Base-by-base conservation (phyloP, 2,797 vertebrate species). In the Hippocampus kuda region DNA sequence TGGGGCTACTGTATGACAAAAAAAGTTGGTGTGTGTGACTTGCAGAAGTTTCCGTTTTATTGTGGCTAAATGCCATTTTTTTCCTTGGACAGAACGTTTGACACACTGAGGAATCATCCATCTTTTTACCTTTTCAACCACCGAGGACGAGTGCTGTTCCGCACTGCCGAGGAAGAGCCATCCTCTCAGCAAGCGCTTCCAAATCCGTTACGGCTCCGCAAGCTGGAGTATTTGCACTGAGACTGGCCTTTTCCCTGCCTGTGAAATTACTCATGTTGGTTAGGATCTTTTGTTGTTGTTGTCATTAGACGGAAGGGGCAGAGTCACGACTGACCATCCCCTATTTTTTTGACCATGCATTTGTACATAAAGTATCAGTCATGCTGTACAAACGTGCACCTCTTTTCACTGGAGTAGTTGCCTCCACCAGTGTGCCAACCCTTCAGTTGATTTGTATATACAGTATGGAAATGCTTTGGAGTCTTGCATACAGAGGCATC, bases 71-170 rank as follows among this genome's bases (percentile, higher is more conserved):
- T 22, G 20, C 11, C n/a, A 1, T 44, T 2, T 20, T 24, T 30
- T 4, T 48, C 20, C 12, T 9, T 20, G 22, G 13, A 34, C 92
- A 99, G 95, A 90, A 96, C 95, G 1, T 99, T 98, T 84, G 96
- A 98, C 83, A 97, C 94, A 0, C 91, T 99, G 92, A 94, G 94
- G 89, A 99, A 99, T 90, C 97, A 98, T 72, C 97, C 95, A 0
- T 99, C 96, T 68, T 99, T 99, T 89, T 98, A 98, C 86, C 91
- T 98, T 81, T 99, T 99, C 92, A 98, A 98, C 79, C 97, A 99
- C 85, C 92, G 95, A 71, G 97, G 96, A 70, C 89, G 94, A 83
- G 90, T 96, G 82, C 84, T 99, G 70, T 98, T 97, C 89, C 88
- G 89, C 79, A 79, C 93, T 53, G 90, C 91, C 1, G 94, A 96